These are phyloP conservation scores for Microcebus tavaratra DNA, from an alignment of 2,113 vertebrate species.

Conservation along the genomic window DNA sequence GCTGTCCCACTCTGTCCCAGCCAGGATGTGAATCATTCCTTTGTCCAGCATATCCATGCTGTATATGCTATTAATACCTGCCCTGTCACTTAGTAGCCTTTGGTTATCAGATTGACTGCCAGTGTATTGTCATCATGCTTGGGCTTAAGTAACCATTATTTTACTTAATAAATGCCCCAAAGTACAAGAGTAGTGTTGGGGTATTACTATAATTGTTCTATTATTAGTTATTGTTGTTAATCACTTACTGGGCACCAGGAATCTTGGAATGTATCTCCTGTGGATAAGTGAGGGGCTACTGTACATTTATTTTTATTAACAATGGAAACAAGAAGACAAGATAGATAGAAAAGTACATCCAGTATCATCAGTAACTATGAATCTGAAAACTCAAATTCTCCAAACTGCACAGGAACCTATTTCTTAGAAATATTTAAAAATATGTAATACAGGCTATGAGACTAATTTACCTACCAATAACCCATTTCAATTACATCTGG, in stretches of 20 bases:
- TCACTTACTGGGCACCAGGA: background rate
- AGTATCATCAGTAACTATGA: background rate
- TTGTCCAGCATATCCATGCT: background rate
- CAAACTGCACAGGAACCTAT: background rate
- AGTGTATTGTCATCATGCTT: background rate
- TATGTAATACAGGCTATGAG: background rate
- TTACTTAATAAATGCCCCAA: background rate
- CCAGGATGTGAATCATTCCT: background rate
- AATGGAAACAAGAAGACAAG: background rate
- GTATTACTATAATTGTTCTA: background rate
- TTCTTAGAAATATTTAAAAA: slow-evolving; percentile 34
- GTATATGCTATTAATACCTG: background rate
- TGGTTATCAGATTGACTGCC: background rate
- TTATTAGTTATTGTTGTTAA: background rate
- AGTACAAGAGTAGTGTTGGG: background rate
- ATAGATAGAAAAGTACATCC: background rate
- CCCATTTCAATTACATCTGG: background rate
- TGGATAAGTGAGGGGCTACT: background rate
- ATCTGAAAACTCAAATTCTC: background rate
- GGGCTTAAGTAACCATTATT: background rate
- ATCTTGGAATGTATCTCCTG: background rate
- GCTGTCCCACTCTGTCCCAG: background rate
- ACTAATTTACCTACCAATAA: background rate
- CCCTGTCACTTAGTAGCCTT: background rate
- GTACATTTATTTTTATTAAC: background rate